These are phyloP conservation scores for Eremophila alpestris DNA, from an alignment of 2,797 vertebrate species.

Conservation along the genomic window DNA sequence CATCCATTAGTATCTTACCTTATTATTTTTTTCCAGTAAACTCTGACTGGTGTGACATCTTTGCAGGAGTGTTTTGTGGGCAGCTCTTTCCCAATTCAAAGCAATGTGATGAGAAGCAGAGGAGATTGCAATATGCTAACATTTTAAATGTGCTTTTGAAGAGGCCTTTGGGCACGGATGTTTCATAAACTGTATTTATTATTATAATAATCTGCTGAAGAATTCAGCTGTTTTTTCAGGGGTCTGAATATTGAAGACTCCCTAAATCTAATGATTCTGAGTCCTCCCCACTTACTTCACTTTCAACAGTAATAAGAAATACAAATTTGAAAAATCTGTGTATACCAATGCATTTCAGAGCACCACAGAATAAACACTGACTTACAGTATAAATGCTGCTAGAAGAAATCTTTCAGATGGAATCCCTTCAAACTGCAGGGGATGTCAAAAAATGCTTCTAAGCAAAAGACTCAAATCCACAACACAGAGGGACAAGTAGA, in stretches of 20 bases:
- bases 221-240: slow-evolving; percentile 55
- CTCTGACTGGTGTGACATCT: not conserved
- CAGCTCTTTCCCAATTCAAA: slow-evolving; percentile 33
- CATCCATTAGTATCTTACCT: not conserved
- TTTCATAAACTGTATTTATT: slow-evolving; percentile 62
- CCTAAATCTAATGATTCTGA: slow-evolving; percentile 28
- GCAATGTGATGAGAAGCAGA: slow-evolving; percentile 29
- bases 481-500: not conserved
- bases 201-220: slow-evolving; percentile 57
- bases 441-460: not conserved
- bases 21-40: slow-evolving; percentile 5
- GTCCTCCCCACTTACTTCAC: not conserved
- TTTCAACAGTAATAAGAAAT: slow-evolving; percentile 26
- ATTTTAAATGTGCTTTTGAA: slow-evolving; percentile 48
- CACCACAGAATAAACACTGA: not conserved
- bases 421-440: not conserved
- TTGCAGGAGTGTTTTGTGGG: slow-evolving; percentile 27
- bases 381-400: not conserved
- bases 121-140: slow-evolving; percentile 35
- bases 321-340: slow-evolving; percentile 23
- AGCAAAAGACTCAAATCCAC: not conserved
- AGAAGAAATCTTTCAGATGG: not conserved
- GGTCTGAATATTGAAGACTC: slow-evolving; percentile 44
- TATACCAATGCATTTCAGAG: not conserved
- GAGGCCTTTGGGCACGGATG: slow-evolving; percentile 63